Evolutionary conservation across 2,113 vertebrate species (phyloP).

Genomic region (Puffinus mauretanicus): DNA sequence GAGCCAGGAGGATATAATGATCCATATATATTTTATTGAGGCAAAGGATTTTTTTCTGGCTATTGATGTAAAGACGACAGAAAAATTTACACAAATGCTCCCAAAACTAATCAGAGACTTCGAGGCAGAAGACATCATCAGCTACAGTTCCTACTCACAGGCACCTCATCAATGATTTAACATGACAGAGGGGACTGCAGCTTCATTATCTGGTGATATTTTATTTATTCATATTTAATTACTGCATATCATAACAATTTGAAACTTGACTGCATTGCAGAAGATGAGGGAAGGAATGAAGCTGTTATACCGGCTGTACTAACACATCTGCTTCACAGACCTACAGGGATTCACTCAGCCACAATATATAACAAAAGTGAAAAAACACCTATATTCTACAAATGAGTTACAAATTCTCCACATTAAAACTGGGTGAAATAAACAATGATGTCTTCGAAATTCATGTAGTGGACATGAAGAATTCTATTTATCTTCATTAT

Average conservation of each 20-base stretch:
- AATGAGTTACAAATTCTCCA: slow-evolving; percentile 59
- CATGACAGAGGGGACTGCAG: slow-evolving; percentile 12
- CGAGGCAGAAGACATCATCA: background rate
- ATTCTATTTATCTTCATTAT: slow-evolving; percentile 66
- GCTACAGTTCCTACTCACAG: slow-evolving; percentile 5
- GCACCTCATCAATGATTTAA: slow-evolving; percentile 62
- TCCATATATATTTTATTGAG: background rate
- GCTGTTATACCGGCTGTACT: background rate
- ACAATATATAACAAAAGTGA: slow-evolving; percentile 37
- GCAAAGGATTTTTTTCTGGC: background rate
- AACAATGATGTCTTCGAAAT: slow-evolving; percentile 49
- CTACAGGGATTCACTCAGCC: slow-evolving; percentile 48
- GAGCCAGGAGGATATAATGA: background rate
- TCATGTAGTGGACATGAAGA: slow-evolving; percentile 10
- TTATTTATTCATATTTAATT: slow-evolving; percentile 66
- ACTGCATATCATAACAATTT: slow-evolving; percentile 23
- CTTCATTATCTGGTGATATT: slow-evolving; percentile 57
- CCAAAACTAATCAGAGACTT: background rate
- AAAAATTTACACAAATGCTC: slow-evolving; percentile 15
- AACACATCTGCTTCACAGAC: slow-evolving; percentile 69
- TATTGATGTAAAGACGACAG: background rate
- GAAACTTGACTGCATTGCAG: slow-evolving; percentile 46
- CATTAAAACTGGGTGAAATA: slow-evolving; percentile 43
- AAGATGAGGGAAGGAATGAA: slow-evolving; percentile 40
- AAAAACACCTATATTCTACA: slow-evolving; percentile 45